Evolutionary conservation across 1,140 invertebrate species (phyloP), one percentile per base, ranked within the genome.

Genomic region (Lasioglossum baleicum): DNA sequence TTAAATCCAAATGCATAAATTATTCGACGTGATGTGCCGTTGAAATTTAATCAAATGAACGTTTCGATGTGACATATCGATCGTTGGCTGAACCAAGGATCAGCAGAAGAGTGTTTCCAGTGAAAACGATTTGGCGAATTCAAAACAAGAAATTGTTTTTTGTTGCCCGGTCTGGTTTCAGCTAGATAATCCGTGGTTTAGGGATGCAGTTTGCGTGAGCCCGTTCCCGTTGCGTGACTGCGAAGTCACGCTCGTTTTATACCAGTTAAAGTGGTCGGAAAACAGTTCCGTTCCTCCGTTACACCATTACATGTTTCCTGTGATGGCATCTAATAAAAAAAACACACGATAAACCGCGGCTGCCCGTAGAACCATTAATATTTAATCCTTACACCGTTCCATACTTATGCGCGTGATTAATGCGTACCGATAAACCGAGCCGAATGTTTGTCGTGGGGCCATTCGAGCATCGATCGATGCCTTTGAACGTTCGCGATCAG

Each of bases 191-290:
- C 53, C 64, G 2, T 6, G 40, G 51, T 22, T 58, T 11, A 17
- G 22, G 5, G 72, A 74, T 68, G 53, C 40, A 35, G 65, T 17
- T 67, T 44, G 64, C 74, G 73, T 75, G 64, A 26, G 64, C 6
- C 26, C 0, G 66, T 7, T 13, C n/a, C 6, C 40, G 26, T 75
- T 67, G 73, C 73, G 56, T 75, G 65, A 75, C 40, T n/a, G 17
- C 20, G 10, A 10, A 67, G 74, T 75, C 73, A 75, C 73, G 73
- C 73, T 67, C 48, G 51, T 67, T 75, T 60, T 61, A 68, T 44
- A 68, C 65, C 13, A 42, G 74, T 68, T 68, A 68, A 68, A 68
- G 53, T 75, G 74, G 17, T 48, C 65, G n/a, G 48, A 48, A 67
- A 75, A 60, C 53, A 44, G 51, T 67, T 75, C 48, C 48, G 63